A percentile compares a stretch with the other conserved stretches of the same genome.
Conservation (phyloP, 2,797 vertebrate species). For the Zenarchopterus dispar region DNA sequence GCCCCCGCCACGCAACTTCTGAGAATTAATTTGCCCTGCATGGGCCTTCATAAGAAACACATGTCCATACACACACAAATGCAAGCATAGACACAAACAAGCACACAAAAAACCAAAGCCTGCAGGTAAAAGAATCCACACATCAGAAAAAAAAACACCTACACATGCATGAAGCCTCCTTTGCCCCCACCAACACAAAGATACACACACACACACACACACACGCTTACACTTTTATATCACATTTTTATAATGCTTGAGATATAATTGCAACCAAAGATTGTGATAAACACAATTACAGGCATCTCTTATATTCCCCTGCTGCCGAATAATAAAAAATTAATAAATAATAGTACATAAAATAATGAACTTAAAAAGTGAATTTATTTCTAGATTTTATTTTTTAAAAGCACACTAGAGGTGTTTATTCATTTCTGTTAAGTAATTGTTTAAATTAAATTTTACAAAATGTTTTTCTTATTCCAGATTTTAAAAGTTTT, state of each 20-base stretch:
- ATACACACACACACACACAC: constrained; percentile 28
- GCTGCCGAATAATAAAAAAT: constrained; percentile 6
- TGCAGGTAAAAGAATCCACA: constrained; percentile 71
- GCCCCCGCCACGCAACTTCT: constrained; percentile 85
- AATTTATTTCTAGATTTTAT: background rate
- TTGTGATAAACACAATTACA: constrained; percentile 49
- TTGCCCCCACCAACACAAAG: constrained; percentile 7
- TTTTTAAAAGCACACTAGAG: constrained; percentile 1
- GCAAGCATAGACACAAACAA: constrained; percentile 64
- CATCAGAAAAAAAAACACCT: constrained; percentile 19
- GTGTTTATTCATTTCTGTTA: background rate
- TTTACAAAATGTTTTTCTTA: background rate
- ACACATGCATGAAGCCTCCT: constrained; percentile 52
- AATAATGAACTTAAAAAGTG: background rate
- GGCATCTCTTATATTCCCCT: constrained; percentile 42
- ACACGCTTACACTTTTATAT: constrained; percentile 38
- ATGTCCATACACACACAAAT: constrained; percentile 76
- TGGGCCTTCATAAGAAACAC: constrained; percentile 88
- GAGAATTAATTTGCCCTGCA: constrained; percentile 88
- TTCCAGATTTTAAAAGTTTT: constrained; percentile 7
- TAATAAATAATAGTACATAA: constrained; percentile 14
- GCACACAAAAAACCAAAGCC: constrained; percentile 61
- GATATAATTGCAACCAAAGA: constrained; percentile 75
- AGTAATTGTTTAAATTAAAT: background rate
- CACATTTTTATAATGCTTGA: constrained; percentile 66